A percentile compares a stretch with the other conserved stretches of the same genome.
These are phyloP conservation scores for Rhabdophis nuchalis DNA, from an alignment of 2,797 vertebrate species.

Conservation along the genomic window DNA sequence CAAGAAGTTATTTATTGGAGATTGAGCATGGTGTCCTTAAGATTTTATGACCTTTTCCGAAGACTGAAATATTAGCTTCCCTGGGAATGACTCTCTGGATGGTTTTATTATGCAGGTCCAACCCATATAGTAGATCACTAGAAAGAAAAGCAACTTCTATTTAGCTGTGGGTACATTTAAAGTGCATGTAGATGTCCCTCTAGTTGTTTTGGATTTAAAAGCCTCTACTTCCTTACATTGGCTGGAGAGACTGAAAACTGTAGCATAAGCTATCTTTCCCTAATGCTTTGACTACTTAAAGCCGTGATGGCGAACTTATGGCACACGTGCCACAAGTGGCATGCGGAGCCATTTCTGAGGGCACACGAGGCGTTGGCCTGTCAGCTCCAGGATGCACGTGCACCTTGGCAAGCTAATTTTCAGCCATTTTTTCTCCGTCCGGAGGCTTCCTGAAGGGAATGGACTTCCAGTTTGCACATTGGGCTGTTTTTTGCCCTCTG, in stretches of 20 bases:
- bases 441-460: too few relatives aligned
- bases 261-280: neutral
- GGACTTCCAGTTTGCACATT: too few relatives aligned
- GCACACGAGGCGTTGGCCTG: too few relatives aligned
- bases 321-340: too few relatives aligned
- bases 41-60: neutral
- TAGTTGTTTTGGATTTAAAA: neutral
- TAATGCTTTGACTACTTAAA: neutral
- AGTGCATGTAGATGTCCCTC: neutral
- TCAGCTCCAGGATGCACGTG: too few relatives aligned
- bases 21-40: neutral
- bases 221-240: neutral
- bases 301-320: too few relatives aligned
- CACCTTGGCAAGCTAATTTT: too few relatives aligned
- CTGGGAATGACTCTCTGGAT: neutral
- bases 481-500: too few relatives aligned
- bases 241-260: neutral
- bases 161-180: neutral
- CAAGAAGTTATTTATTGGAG: conserved; percentile 12
- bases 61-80: neutral
- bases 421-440: too few relatives aligned
- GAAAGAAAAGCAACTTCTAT: neutral
- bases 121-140: neutral
- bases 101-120: neutral
- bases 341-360: too few relatives aligned